A percentile compares a stretch with the other conserved stretches of the same genome.
Conservation (phyloP, 1,140 invertebrate genomes). For the Drosophila arawakana region DNA sequence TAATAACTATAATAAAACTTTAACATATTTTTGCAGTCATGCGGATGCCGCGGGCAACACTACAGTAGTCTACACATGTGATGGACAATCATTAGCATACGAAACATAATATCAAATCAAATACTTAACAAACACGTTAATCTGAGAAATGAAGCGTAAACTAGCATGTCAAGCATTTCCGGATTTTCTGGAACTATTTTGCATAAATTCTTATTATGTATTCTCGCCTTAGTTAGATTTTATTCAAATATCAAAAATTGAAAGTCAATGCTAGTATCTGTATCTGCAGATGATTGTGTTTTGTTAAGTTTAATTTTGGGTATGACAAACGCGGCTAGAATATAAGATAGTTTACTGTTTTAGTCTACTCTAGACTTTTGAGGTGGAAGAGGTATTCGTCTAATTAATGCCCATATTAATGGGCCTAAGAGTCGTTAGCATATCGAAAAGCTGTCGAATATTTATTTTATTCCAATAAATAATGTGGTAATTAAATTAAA, state of each 20-base stretch:
- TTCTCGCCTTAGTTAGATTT: constrained; percentile 2
- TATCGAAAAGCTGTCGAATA: constrained; percentile 56
- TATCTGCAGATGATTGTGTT: neutral
- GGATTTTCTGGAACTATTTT: constrained; percentile 43
- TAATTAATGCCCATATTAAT: constrained; percentile 59
- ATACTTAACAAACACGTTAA: constrained; percentile 42
- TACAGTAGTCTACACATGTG: neutral
- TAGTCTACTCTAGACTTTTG: neutral
- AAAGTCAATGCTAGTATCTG: constrained; percentile 22
- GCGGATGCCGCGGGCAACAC: constrained; percentile 5
- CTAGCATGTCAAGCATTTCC: constrained; percentile 41
- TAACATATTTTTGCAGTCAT: constrained; percentile 20
- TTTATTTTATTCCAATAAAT: constrained; percentile 59
- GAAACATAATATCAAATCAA: constrained; percentile 31
- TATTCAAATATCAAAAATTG: constrained; percentile 11
- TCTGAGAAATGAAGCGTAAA: constrained; percentile 18
- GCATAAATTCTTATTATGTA: constrained; percentile 22
- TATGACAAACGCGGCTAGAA: constrained; percentile 47
- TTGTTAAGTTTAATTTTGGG: constrained; percentile 27
- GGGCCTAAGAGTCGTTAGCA: constrained; percentile 61
- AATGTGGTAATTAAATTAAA: constrained; percentile 61
- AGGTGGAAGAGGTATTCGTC: constrained; percentile 7
- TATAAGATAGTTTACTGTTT: constrained; percentile 39
- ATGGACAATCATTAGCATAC: constrained; percentile 29
- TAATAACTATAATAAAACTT: constrained; percentile 23